Evolutionary conservation across 92 coral and sea anemone species (phyloP).

Genomic region (Parazoanthus swiftii): DNA sequence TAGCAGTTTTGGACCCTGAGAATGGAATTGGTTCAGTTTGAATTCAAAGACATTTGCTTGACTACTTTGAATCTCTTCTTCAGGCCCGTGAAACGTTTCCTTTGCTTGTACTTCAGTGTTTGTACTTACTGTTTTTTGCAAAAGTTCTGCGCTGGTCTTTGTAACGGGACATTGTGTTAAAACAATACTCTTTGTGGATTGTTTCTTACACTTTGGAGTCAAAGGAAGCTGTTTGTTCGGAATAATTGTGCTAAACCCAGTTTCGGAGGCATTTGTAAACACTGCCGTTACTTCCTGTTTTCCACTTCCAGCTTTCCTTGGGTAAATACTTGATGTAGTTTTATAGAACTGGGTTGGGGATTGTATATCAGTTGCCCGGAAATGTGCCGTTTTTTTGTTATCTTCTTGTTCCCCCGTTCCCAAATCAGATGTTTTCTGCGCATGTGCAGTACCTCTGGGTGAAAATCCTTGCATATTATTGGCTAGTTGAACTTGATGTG

Average conservation of each 20-base stretch:
- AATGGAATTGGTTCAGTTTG: not conserved
- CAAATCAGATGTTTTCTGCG: not conserved
- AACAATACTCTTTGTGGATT: not conserved
- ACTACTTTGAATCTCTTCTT: not conserved
- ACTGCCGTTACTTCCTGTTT: not conserved
- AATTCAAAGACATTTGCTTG: not conserved
- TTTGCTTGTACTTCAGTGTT: not conserved
- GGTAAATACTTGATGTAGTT: conserved; percentile 17
- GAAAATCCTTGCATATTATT: not conserved
- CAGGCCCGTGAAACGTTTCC: not conserved
- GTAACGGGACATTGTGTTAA: not conserved
- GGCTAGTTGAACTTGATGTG: not conserved
- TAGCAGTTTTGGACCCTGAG: not conserved
- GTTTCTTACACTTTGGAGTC: not conserved
- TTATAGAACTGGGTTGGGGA: not conserved
- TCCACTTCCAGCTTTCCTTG: not conserved
- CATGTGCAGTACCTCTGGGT: not conserved
- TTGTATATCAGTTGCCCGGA: not conserved
- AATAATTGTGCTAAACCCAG: not conserved
- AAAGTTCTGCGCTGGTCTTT: not conserved
- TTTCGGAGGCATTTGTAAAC: not conserved
- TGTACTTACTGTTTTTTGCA: not conserved
- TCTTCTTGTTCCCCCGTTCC: not conserved
- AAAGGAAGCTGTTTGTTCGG: not conserved
- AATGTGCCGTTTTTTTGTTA: not conserved